Evolutionary conservation across 2,797 vertebrate species (phyloP).

Genomic region (Toxotes lorentzi): DNA sequence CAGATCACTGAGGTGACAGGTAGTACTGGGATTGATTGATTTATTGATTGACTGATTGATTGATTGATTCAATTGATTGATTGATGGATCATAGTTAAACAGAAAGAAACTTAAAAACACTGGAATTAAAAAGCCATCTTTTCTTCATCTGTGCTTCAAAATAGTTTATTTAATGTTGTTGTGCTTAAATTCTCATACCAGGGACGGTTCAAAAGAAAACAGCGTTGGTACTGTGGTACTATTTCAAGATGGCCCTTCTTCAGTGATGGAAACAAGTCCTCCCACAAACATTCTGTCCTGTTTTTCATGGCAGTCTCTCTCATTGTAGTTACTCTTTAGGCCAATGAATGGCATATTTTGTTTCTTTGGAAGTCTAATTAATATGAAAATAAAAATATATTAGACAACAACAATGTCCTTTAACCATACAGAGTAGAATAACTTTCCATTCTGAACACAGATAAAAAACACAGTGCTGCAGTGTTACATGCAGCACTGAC

Average conservation of each 20-base stretch:
- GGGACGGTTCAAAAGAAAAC: background rate
- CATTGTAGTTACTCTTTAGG: background rate
- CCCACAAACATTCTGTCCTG: slow-evolving; percentile 1
- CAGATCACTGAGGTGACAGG: background rate
- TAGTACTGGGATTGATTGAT: background rate
- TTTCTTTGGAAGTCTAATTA: background rate
- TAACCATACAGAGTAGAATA: background rate
- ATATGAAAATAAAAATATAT: background rate
- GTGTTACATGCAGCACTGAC: background rate
- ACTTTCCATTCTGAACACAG: background rate
- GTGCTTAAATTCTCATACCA: background rate
- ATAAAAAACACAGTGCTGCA: no score
- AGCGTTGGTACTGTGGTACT: background rate
- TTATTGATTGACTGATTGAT: no score
- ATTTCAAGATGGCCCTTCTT: background rate
- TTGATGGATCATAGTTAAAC: background rate
- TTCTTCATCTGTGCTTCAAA: background rate
- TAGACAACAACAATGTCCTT: no score
- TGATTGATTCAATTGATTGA: background rate
- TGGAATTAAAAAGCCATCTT: no score
- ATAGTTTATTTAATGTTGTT: background rate
- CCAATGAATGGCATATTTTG: background rate
- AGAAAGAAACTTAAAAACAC: no score
- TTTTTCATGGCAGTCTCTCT: background rate
- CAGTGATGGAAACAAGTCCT: background rate